Evolutionary conservation across 2,888 invertebrate genomes (phyloP).

Genomic region (Plagiodera versicolora): DNA sequence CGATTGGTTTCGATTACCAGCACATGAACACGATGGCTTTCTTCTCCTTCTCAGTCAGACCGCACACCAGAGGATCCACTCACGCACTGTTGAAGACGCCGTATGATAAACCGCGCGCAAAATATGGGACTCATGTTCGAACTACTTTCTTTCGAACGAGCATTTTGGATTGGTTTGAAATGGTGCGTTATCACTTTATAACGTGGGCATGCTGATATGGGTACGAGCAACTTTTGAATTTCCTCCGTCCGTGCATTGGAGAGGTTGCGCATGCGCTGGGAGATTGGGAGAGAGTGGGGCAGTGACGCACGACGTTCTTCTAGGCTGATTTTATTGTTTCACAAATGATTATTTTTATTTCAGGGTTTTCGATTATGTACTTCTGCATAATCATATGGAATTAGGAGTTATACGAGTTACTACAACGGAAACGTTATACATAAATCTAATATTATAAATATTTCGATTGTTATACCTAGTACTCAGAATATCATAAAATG

Average conservation of each 20-base stretch:
- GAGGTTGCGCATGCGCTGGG: conserved; percentile 36
- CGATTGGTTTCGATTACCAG: neutral
- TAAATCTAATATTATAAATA: too few species aligned
- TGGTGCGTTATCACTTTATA: conserved; percentile 25
- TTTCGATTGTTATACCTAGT: too few species aligned
- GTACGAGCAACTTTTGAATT: conserved; percentile 39
- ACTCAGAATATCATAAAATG: too few species aligned
- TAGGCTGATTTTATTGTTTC: too few species aligned
- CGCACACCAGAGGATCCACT: conserved; percentile 8
- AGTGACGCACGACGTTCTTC: too few species aligned
- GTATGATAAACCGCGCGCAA: neutral
- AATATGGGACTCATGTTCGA: conserved; percentile 15
- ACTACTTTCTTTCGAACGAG: conserved; percentile 35
- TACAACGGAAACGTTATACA: too few species aligned
- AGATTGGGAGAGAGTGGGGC: neutral
- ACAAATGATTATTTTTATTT: too few species aligned
- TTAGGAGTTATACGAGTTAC: too few species aligned
- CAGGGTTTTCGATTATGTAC: too few species aligned
- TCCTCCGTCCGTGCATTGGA: conserved; percentile 33
- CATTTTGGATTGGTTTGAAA: conserved; percentile 18
- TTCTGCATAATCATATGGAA: too few species aligned
- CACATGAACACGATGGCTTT: neutral
- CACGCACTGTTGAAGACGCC: neutral
- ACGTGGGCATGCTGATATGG: conserved; percentile 26
- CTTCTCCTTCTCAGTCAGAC: neutral